Conservation (phyloP, 2,113 vertebrate genomes). For the Varanus salvator region DNA sequence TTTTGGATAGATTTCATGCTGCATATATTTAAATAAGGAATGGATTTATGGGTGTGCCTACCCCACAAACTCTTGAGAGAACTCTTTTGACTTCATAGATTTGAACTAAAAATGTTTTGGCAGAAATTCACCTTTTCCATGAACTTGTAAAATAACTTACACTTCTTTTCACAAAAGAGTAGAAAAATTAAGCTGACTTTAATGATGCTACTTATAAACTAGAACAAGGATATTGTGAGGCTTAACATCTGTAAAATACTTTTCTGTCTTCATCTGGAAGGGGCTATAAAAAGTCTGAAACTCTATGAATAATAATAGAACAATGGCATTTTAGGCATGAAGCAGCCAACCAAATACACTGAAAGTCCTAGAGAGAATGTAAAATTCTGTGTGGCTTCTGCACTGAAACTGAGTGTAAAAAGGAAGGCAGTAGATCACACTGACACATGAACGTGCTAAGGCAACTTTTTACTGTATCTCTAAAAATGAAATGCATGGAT, state of each 20-base stretch:
- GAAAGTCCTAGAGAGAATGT: constrained; percentile 9
- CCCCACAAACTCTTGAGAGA: not conserved
- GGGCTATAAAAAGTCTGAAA: constrained; percentile 24
- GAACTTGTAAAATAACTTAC: constrained; percentile 14
- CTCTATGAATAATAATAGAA: constrained; percentile 43
- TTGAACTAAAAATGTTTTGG: constrained; percentile 34
- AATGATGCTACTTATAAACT: constrained; percentile 28
- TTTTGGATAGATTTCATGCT: not conserved
- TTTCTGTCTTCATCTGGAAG: constrained; percentile 21
- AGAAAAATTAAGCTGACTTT: constrained; percentile 20
- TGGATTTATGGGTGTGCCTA: not conserved
- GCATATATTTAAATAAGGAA: not conserved
- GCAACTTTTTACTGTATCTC: not conserved
- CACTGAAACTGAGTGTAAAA: not conserved
- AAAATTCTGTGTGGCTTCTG: constrained; percentile 18
- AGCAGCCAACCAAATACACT: constrained; percentile 23
- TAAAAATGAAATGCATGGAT: not conserved
- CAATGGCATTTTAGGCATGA: constrained; percentile 22
- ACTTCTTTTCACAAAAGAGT: constrained; percentile 11
- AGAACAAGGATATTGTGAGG: constrained; percentile 10
- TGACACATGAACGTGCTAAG: constrained; percentile 1
- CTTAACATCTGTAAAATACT: constrained; percentile 28
- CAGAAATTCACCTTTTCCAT: constrained; percentile 15
- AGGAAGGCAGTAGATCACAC: not conserved
- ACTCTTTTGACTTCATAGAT: not conserved